Evolutionary conservation across 2,888 invertebrate species (phyloP), one percentile per base, ranked within the genome.

Genomic region (Xiphydria camelus): DNA sequence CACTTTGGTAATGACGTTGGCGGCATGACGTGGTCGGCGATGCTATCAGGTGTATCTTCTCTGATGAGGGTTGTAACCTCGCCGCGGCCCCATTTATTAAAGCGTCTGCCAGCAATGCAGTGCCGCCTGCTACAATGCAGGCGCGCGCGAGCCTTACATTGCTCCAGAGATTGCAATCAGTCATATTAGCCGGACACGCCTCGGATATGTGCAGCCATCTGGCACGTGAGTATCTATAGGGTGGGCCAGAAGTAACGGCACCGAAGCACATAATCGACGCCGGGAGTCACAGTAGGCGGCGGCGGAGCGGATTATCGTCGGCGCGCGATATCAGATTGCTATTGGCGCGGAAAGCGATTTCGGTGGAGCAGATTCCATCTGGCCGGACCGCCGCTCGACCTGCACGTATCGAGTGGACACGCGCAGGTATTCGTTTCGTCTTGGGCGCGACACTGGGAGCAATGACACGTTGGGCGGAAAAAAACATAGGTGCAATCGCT

Each of bases 31-130:
- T 65, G 65, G 68, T 68, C 66, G 64, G 55, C 57, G 63, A 66
- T 68, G 59, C 58, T 66, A 69, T 70, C 69, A 58, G 59, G 53
- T 62, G 63, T 63, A 66, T 67, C 62, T 61, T 50, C 60, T 55
- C 55, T 68, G 70, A 70, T 68, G 68, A 70, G 70, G 68, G 68
- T 67, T 68, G 64, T 61, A 67, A 70, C 67, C 70, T 65, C 62
- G 57, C 49, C 58, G 46, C 55, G 61, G 61, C 60, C 60, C 62
- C 68, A 64, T 70, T 70, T 68, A 68, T 68, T 68, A 65, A 68
- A 64, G 40, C 56, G 18, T 34, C 34, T 34, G 34, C 18, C 18
- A 9, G 34, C 18, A 35, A 17, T 7, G 39, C 9, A 10, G 20
- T 10, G 10, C n/a, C 17, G 18, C 31, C 20, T 26, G 39, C 9